Evolutionary conservation across 1,140 invertebrate genomes (phyloP), one percentile per base, ranked within the genome.

Genomic region (Hyposmocoma kahamanoa): DNA sequence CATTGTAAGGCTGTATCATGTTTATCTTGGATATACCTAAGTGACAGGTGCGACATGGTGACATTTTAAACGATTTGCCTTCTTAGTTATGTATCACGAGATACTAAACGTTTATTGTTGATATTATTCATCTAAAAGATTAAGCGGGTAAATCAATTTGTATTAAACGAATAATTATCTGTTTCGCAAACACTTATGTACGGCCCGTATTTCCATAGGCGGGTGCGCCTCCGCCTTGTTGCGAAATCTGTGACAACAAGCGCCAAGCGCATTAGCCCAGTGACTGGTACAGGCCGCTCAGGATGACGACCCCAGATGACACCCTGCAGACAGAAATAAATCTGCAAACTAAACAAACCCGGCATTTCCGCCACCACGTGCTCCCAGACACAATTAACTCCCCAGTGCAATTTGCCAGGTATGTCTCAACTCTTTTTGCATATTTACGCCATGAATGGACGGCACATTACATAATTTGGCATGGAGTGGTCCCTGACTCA

Each of bases 311-410:
- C 72, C 60, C 65, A 73, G 67, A 73, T 77, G 72, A 81, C 77
- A 78, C 62, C 56, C 9, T 50, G 55, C 56, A 65, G 61, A 72
- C 70, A 69, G 62, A 84, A 82, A 84, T 84, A 84, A 82, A 72
- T 80, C 62, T 68, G 78, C 72, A 78, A 72, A 50, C 67, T 70
- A 79, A 79, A 84, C 71, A 84, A 76, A 74, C 63, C 60, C 42
- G 70, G 72, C 62, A 78, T 82, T 79, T 80, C 81, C 78, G 76
- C 65, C 71, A 58, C 48, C 64, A 68, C 61, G 67, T 66, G 55
- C 54, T 42, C 42, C 52, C 67, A 71, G 70, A 72, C 75, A 77
- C 67, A 83, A 67, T 77, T 72, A 72, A 69, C 51, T 67, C 56
- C 67, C 48, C 51, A 54, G 47, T n/a, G 21, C 6, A 42, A 26